Evolutionary conservation across 1,140 invertebrate species (phyloP).

Genomic region (Drosophila triauraria): DNA sequence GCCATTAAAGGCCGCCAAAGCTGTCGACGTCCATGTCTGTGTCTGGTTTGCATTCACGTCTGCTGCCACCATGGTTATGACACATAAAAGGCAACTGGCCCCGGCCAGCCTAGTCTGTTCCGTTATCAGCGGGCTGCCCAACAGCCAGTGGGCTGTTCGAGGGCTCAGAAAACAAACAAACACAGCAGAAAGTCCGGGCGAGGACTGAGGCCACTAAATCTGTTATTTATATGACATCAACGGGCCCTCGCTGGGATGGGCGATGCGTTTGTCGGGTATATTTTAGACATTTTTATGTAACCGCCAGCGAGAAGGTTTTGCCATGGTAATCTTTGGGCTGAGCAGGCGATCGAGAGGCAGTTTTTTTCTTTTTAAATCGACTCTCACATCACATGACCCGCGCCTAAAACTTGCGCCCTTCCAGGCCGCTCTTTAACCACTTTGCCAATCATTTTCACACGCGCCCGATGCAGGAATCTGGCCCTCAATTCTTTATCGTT

Average conservation of each 20-base stretch:
- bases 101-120: slow-evolving; percentile 29
- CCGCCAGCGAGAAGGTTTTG: neutral
- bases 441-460: slow-evolving; percentile 70
- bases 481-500: neutral
- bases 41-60: slow-evolving; percentile 10
- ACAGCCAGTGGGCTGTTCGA: too few species aligned
- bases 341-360: neutral
- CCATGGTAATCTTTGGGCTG: too few species aligned
- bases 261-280: slow-evolving; percentile 25
- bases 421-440: slow-evolving; percentile 12
- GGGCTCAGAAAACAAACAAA: slow-evolving; percentile 64
- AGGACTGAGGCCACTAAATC: slow-evolving; percentile 71
- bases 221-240: slow-evolving; percentile 77
- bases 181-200: slow-evolving; percentile 30
- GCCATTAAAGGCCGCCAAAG: slow-evolving; percentile 70
- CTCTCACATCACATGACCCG: too few species aligned
- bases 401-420: neutral
- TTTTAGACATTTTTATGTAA: slow-evolving; percentile 37
- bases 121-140: slow-evolving; percentile 38
- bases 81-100: slow-evolving; percentile 72
- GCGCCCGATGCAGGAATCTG: slow-evolving; percentile 16
- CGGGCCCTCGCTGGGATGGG: slow-evolving; percentile 43
- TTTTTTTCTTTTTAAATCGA: neutral
- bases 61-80: slow-evolving; percentile 57
- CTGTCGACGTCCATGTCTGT: slow-evolving; percentile 21